A percentile compares a stretch with the other conserved stretches of the same genome.
phyloP scores from a whole-genome alignment of 2,888 invertebrate genomes.

The Eumacrocentrus americanus region DNA sequence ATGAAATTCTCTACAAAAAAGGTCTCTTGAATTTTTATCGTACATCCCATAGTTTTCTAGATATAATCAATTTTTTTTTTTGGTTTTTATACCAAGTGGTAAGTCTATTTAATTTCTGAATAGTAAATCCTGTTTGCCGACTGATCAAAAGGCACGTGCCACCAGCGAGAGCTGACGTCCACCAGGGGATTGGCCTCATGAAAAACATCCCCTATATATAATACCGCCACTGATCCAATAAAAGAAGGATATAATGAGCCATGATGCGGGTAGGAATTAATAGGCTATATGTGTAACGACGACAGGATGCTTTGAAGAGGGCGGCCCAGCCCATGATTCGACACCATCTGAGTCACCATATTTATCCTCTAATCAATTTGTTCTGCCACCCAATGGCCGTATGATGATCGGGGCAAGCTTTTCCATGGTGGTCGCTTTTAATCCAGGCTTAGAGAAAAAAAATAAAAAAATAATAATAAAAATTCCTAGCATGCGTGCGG shows the following conservation, averaged over 20 bases:
- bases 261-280: not conserved
- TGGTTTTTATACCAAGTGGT: too few species aligned
- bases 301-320: not conserved
- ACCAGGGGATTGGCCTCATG: not conserved
- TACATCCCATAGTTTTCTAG: too few species aligned
- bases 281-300: not conserved
- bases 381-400: conserved; percentile 1
- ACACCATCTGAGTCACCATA: conserved; percentile 5
- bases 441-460: not conserved
- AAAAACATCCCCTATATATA: too few species aligned
- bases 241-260: not conserved
- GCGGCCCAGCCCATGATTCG: too few species aligned
- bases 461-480: not conserved
- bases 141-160: too few species aligned
- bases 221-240: too few species aligned
- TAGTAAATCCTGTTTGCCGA: too few species aligned
- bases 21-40: too few species aligned
- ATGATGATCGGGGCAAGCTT: not conserved
- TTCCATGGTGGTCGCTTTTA: not conserved
- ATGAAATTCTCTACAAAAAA: too few species aligned
- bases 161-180: too few species aligned
- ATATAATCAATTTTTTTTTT: not conserved
- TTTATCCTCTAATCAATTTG: conserved; percentile 9
- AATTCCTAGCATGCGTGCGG: conserved; percentile 5
- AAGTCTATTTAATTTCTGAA: too few species aligned